phyloP scores from a whole-genome alignment of 2,797 vertebrate genomes.

The Microcaecilia unicolor region DNA sequence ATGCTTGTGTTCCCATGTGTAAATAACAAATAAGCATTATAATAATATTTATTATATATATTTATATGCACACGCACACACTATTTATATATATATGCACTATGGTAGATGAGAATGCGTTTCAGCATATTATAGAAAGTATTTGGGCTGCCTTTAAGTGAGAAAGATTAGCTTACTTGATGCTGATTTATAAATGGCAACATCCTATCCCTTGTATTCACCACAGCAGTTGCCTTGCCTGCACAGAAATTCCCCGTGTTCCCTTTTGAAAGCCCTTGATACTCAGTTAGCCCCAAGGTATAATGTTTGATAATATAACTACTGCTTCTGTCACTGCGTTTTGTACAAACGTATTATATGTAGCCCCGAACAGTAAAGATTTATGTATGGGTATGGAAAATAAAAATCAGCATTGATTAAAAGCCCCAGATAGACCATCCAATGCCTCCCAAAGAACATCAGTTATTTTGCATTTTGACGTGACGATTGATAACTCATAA shows the following conservation, averaged over 20 bases:
- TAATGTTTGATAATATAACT: slow-evolving; percentile 96
- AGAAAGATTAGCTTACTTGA: slow-evolving; percentile 78
- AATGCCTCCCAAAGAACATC: slow-evolving; percentile 96
- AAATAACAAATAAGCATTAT: no score
- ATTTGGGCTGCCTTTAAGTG: slow-evolving; percentile 51
- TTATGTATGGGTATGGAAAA: slow-evolving; percentile 84
- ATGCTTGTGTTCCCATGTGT: no score
- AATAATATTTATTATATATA: no score
- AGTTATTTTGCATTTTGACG: slow-evolving; percentile 99
- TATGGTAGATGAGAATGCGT: slow-evolving; percentile 45
- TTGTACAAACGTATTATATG: slow-evolving; percentile 84
- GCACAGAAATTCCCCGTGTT: slow-evolving; percentile 65
- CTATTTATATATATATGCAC: slow-evolving; percentile 44
- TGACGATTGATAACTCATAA: slow-evolving; percentile 98
- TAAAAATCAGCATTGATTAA: slow-evolving; percentile 97
- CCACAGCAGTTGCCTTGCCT: slow-evolving; percentile 63
- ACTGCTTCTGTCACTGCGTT: slow-evolving; percentile 85
- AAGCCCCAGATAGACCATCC: slow-evolving; percentile 98
- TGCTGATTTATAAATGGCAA: slow-evolving; percentile 82
- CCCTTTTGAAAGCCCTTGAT: slow-evolving; percentile 83
- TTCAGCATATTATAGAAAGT: slow-evolving; percentile 42
- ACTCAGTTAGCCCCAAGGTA: slow-evolving; percentile 84
- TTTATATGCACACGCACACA: no score
- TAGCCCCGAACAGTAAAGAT: slow-evolving; percentile 80
- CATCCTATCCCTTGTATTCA: slow-evolving; percentile 74